Base-by-base conservation (phyloP, 1,140 invertebrate genomes). In the Danaus melanippus region DNA sequence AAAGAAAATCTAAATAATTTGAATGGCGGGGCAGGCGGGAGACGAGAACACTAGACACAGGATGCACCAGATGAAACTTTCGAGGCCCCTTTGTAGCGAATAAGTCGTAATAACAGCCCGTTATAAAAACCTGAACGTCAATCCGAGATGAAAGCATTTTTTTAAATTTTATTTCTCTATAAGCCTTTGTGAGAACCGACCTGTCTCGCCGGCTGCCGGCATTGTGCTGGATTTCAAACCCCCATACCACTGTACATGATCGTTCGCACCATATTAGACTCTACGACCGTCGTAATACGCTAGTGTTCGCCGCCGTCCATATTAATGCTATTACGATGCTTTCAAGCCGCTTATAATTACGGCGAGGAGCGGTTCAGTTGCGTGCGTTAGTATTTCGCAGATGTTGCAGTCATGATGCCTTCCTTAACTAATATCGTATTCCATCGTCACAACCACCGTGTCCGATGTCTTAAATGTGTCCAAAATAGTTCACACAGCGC, bases 161-260 rank as follows among this genome's bases (percentile, higher is more conserved):
- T 62, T 62, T 58, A 51, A 59, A 58, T 58, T 58, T 57, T 58
- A 62, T 62, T 58, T 52, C 56, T 62, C 60, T 55, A 58, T 62
- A 62, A 58, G 48, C 56, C 52, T 62, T 62, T 62, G 56, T 62
- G 52, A 52, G 60, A 53, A 42, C 60, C 56, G 60, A 62, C 60
- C 60, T 62, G 60, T 62, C 60, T 60, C 58, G 58, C 51, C 60
- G 60, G 49, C 60, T 62, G 60, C 43, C 49, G 43, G 55, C 60
- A 55, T 62, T 62, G 60, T 62, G 60, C 51, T 48, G 40, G 12
- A 15, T 32, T 32, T 32, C 21, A 32, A 32, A 32, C 21, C 21
- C 21, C 21, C 21, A 32, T 32, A 32, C 21, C 21, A 32, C 21
- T 4, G 21, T 32, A 8, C 21, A 32, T 8, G 21, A 21, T 9